Percentiles rank a stretch among this genome's conserved stretches.
Conservation (phyloP, 2,888 invertebrate species). For the Catotricha subobsoleta region DNA sequence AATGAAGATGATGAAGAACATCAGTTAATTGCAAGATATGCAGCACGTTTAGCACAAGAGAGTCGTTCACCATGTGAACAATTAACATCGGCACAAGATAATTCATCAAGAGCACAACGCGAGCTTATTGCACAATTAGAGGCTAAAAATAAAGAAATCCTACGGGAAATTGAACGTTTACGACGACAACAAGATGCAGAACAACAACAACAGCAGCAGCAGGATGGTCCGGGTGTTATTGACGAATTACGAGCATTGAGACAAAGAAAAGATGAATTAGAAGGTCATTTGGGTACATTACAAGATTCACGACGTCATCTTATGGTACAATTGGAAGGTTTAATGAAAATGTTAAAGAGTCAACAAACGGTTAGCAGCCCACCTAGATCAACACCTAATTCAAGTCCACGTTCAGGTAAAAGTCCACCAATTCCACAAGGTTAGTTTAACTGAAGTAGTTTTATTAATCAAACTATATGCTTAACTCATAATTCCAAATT, state of each 20-base stretch:
- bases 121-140: constrained; percentile 86
- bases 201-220: constrained; percentile 42
- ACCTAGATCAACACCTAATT: constrained; percentile 69
- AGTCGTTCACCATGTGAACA: constrained; percentile 39
- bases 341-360: constrained; percentile 93
- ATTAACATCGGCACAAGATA: not conserved
- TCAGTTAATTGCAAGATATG: constrained; percentile 89
- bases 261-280: constrained; percentile 49
- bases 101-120: constrained; percentile 74
- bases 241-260: constrained; percentile 78
- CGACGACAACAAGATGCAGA: constrained; percentile 68
- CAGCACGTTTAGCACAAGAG: constrained; percentile 86
- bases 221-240: constrained; percentile 61
- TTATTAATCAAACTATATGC: no score
- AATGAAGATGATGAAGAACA: constrained; percentile 78
- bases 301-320: constrained; percentile 46
- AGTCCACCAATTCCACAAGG: constrained; percentile 53
- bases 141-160: constrained; percentile 88
- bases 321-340: constrained; percentile 90
- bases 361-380: constrained; percentile 70
- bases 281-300: not conserved
- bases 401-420: constrained; percentile 70
- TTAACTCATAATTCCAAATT: no score
- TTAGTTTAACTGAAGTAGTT: not conserved
- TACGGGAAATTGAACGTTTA: constrained; percentile 81